Base-by-base conservation (phyloP, 2,888 invertebrate species). In the Erpobdella octoculata region DNA sequence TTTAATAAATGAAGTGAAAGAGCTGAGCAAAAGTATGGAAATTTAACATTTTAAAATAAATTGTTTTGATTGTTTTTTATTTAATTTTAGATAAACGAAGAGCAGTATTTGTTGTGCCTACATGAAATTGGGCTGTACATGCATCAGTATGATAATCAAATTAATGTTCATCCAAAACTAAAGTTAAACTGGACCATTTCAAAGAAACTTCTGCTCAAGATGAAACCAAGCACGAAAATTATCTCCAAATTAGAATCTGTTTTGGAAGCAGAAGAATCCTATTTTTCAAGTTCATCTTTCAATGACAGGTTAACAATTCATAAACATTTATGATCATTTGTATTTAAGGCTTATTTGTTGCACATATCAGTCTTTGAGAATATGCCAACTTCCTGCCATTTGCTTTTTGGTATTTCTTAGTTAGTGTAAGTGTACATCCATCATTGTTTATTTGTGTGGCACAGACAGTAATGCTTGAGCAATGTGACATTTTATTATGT, bases 121-220 rank as follows among this genome's bases (percentile, higher is more conserved):
- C 37, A n/a, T 9, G 59, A 67, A 38, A 58, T 71, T n/a, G 67
- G 67, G 21, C 18, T 8, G 36, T 53, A 25, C 67, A 31, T 36
- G 6, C 12, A 18, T 31, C 21, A 33, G 6, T 71, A 71, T 38
- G 46, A 71, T 31, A 71, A 31, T 25, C 71, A 36, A 6, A 38
- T 12, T 21, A 37, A 38, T 18, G 67, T 28, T 21, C 38, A 59
- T 6, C 71, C 71, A 9, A 31, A 36, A 18, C 31, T 66, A 15
- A 71, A 71, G 67, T 53, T 71, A 33, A 48, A 33, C 18, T 71
- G 71, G 71, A 71, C 67, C 21, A 53, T 71, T 33, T 71, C 71
- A 35, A 66, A 59, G 33, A 66, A 67, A 18, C 35, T 71, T 25
- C 59, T 71, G 25, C 25, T 38, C 58, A 71, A 71, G 38, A 66